phyloP scores from a whole-genome alignment of 2,797 vertebrate species.

The Craterocephalus amniculus region DNA sequence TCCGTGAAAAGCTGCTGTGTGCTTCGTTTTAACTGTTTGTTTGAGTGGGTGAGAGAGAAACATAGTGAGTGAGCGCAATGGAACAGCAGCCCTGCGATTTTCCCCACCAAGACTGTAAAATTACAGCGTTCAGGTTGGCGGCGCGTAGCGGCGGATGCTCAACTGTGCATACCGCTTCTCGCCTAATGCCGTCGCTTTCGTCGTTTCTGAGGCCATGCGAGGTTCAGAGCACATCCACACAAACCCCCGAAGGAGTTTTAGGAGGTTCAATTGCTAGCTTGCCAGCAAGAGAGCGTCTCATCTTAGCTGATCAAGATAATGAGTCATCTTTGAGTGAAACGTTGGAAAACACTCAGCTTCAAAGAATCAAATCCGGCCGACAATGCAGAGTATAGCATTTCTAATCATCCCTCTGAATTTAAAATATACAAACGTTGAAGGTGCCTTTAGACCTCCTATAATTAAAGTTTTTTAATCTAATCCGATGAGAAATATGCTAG shows the following conservation, averaged over 20 bases:
- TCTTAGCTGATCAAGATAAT: conserved; percentile 55
- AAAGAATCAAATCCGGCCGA: conserved; percentile 41
- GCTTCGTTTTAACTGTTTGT: conserved; percentile 45
- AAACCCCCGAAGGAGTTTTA: conserved; percentile 55
- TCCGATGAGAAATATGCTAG: conserved; percentile 44
- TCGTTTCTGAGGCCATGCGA: conserved; percentile 32
- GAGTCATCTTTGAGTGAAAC: conserved; percentile 61
- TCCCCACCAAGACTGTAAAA: conserved; percentile 43
- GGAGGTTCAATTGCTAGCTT: conserved; percentile 72
- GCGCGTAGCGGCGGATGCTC: conserved; percentile 29
- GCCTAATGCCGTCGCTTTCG: conserved; percentile 45
- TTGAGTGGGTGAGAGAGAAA: conserved; percentile 7
- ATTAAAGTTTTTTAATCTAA: conserved; percentile 43
- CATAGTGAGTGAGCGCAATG: conserved; percentile 5
- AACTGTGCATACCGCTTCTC: conserved; percentile 24
- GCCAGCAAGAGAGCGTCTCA: conserved; percentile 57
- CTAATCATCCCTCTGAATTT: conserved; percentile 12
- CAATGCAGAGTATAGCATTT: conserved; percentile 7
- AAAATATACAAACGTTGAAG: conserved; percentile 8
- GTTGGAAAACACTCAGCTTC: conserved; percentile 48
- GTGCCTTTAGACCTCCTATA: conserved; percentile 24
- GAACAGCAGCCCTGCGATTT: conserved; percentile 40
- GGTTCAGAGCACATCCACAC: conserved; percentile 40
- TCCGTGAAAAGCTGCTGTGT: conserved; percentile 36
- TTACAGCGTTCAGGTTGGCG: conserved; percentile 49